Evolutionary conservation across 1,140 invertebrate species (phyloP), one percentile per base, ranked within the genome.

Genomic region (Drosophila sucinea): DNA sequence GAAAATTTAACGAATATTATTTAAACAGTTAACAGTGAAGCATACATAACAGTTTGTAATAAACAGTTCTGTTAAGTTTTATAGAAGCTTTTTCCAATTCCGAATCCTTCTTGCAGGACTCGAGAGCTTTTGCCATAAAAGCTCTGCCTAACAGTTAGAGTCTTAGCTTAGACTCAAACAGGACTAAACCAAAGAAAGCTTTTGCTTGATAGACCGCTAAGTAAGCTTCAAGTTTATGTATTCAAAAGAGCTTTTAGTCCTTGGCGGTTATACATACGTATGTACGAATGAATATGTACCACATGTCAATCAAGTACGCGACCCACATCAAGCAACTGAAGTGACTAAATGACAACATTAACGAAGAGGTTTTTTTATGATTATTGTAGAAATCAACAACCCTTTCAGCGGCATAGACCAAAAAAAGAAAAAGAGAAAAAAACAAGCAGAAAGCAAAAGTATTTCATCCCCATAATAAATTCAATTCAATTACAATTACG

Each of bases 401-500:
- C 44, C 44, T 25, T 27, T 17, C 6, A 17, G 35, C 25, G 2
- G 25, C 10, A 8, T 27, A 47, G 25, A 51, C 7, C 23, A 51
- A 51, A 10, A 51, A 44, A 44, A 44, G 5, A 44, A 17, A 44
- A 38, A 38, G 35, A 38, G 5, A 33, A 4, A 33, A 3, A 33
- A 33, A 38, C 8, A 4, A 38, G 11, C 3, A 5, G 8, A 1
- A 38, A 38, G 8, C 10, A 41, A 51, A 27, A 51, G 44, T 51
- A 27, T 44, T 51, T 51, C 44, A 27, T 27, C 44, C 44, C 44
- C 23, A 51, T 51, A 51, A 27, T 51, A 51, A 27, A 51, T 51
- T 27, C 44, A 51, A 51, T 51, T 51, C 44, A 51, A 51, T 51
- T 51, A 51, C 44, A 51, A 51, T 51, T 51, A 51, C 44, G 10